These are phyloP conservation scores for Meriones unguiculatus DNA, from an alignment of 2,113 vertebrate species.

Conservation along the genomic window DNA sequence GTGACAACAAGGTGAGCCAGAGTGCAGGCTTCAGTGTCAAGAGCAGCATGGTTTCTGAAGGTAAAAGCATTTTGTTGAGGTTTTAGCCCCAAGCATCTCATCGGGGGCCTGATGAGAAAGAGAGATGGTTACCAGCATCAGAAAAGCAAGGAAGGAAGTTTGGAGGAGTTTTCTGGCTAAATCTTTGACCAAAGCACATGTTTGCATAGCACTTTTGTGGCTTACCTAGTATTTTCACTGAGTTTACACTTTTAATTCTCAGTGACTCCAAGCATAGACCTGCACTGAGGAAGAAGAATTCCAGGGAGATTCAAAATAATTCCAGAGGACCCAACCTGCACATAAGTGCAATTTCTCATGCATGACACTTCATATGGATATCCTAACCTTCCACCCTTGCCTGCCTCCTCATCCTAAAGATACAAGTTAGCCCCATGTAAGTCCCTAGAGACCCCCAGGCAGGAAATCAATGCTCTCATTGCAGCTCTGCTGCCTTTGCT, in stretches of 20 bases:
- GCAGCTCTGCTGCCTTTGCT: neutral
- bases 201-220: neutral
- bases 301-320: neutral
- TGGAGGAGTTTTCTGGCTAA: neutral
- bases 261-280: neutral
- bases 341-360: rapidly evolving
- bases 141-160: neutral
- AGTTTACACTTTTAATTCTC: neutral
- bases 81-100: neutral
- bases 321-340: neutral
- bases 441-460: neutral
- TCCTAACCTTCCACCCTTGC: rapidly evolving
- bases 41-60: neutral
- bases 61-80: neutral
- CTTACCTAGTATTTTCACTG: neutral
- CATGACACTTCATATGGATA: neutral
- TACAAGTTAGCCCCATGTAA: neutral
- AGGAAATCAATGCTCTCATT: neutral
- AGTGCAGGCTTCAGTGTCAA: rapidly evolving
- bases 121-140: too few relatives aligned
- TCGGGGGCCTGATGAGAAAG: rapidly evolving
- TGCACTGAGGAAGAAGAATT: neutral
- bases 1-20: neutral
- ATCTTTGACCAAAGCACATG: neutral
- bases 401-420: neutral